A percentile compares a stretch with the other conserved stretches of the same genome.
Evolutionary conservation across 2,113 vertebrate species (phyloP).

Genomic region (Scomber colias): DNA sequence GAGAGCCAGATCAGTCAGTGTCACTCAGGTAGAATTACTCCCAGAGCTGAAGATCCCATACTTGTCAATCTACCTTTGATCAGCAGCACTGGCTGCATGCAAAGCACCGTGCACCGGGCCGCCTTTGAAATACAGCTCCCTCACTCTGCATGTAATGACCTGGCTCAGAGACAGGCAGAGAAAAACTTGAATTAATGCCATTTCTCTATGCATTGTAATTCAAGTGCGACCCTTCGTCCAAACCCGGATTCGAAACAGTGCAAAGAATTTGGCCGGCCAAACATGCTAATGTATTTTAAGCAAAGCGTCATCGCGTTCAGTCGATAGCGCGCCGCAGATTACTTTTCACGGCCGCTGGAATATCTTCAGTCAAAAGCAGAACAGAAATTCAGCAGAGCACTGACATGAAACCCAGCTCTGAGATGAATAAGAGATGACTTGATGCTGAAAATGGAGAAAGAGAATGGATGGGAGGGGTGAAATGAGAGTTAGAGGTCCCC

Average conservation of each 20-base stretch:
- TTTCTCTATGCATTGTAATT: conserved; percentile 43
- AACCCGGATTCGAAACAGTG: neutral
- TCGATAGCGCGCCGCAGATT: neutral
- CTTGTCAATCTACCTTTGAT: conserved; percentile 71
- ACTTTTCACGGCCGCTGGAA: conserved; percentile 19
- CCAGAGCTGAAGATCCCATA: conserved; percentile 60
- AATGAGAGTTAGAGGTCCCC: conserved; percentile 42
- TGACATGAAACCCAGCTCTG: conserved; percentile 26
- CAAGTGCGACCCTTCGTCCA: conserved; percentile 17
- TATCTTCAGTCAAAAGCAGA: conserved; percentile 20
- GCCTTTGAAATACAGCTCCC: conserved; percentile 56
- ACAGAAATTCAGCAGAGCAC: conserved; percentile 31
- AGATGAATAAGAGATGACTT: conserved; percentile 61
- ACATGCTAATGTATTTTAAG: conserved; percentile 23
- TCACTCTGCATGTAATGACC: conserved; percentile 53
- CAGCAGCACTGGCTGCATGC: conserved; percentile 58
- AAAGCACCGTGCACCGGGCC: conserved; percentile 12
- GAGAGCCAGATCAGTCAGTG: conserved; percentile 69
- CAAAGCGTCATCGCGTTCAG: neutral
- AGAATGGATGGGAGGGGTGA: conserved; percentile 46
- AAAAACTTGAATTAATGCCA: conserved; percentile 52
- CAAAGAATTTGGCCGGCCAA: conserved; percentile 18
- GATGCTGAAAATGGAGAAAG: conserved; percentile 51
- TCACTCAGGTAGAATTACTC: conserved; percentile 74
- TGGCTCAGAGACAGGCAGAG: conserved; percentile 32